Conservation (phyloP, 1,140 invertebrate species). For the Drosophila azteca region DNA sequence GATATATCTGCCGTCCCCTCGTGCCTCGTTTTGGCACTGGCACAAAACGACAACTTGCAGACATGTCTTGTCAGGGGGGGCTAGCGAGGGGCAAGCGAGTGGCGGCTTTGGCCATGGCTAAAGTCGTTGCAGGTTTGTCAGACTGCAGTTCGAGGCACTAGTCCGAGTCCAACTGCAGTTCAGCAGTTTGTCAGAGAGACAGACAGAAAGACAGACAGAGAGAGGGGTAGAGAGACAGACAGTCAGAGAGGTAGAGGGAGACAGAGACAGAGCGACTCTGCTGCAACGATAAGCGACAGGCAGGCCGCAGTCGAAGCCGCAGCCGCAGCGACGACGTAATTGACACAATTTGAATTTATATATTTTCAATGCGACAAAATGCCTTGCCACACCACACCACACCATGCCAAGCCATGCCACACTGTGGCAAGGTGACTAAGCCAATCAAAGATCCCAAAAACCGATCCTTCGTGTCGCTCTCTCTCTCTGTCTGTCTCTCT, state of each 20-base stretch:
- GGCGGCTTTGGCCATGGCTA: conserved; percentile 31
- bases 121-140: conserved; percentile 61
- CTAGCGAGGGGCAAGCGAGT: conserved; percentile 9
- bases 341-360: conserved; percentile 82
- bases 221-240: conserved; percentile 13
- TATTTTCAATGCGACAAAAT: conserved; percentile 65
- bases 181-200: conserved; percentile 50
- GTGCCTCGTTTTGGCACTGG: conserved; percentile 4
- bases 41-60: conserved; percentile 61
- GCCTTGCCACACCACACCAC: not conserved
- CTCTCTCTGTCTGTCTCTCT: no score
- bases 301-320: not conserved
- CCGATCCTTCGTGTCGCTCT: conserved; percentile 41
- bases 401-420: no score
- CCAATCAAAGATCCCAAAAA: conserved; percentile 23
- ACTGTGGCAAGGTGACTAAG: conserved; percentile 64
- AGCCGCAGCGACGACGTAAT: conserved; percentile 69
- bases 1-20: conserved; percentile 12
- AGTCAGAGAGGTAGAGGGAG: not conserved
- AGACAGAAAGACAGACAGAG: conserved; percentile 15
- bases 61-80: conserved; percentile 33
- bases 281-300: conserved; percentile 63
- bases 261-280: conserved; percentile 15
- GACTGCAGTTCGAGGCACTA: conserved; percentile 17
- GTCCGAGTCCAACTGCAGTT: conserved; percentile 31